Evolutionary conservation across 2,888 invertebrate species (phyloP).

Genomic region (Chorisops tibialis): DNA sequence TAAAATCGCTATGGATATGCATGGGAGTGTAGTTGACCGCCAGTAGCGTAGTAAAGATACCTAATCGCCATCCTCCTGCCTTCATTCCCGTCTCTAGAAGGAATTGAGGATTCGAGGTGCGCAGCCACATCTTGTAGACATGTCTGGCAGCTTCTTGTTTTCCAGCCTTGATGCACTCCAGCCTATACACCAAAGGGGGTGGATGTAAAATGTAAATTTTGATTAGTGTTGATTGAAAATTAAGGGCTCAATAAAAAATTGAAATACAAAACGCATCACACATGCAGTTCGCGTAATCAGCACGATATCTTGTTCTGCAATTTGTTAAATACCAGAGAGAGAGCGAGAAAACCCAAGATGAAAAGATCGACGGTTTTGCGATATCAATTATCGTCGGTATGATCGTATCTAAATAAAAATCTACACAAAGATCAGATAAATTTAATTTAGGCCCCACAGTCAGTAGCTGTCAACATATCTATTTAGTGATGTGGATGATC

Average conservation of each 20-base stretch:
- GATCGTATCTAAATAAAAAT: not conserved
- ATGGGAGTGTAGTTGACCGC: too few relatives aligned
- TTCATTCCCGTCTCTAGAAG: too few relatives aligned
- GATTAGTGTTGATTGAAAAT: slow-evolving; percentile 31
- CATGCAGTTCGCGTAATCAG: not conserved
- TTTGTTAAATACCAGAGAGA: not conserved
- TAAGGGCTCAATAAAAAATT: slow-evolving; percentile 27
- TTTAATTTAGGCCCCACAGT: too few relatives aligned
- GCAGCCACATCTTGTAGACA: slow-evolving; percentile 26
- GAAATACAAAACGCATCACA: slow-evolving; percentile 23
- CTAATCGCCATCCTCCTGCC: too few relatives aligned
- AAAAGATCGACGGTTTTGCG: too few relatives aligned
- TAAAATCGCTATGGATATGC: too few relatives aligned
- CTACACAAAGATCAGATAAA: not conserved
- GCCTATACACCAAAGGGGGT: slow-evolving; percentile 16
- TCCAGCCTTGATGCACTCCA: not conserved
- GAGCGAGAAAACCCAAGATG: not conserved
- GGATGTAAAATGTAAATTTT: slow-evolving; percentile 31
- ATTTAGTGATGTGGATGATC: too few relatives aligned
- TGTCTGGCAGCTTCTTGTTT: slow-evolving; percentile 24
- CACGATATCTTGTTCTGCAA: not conserved
- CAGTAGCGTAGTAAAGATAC: too few relatives aligned
- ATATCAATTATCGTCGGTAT: not conserved
- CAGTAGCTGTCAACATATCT: too few relatives aligned
- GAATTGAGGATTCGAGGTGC: slow-evolving; percentile 5